phyloP scores from a whole-genome alignment of 1,140 invertebrate species.

The Drosophila nigromelanica region DNA sequence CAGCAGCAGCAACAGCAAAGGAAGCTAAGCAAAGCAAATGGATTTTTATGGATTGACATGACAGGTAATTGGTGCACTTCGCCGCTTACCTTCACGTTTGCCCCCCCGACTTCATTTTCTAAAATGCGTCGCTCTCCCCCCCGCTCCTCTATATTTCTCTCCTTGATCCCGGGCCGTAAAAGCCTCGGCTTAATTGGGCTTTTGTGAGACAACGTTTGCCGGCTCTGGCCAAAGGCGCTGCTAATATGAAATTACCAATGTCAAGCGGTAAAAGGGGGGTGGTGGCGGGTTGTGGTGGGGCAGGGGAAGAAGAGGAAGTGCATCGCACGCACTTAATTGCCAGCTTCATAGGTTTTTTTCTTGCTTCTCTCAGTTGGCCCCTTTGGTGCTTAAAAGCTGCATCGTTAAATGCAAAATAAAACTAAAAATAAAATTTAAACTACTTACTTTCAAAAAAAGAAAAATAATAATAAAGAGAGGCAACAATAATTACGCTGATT shows the following conservation, averaged over 20 bases:
- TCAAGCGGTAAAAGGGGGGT: conserved; percentile 25
- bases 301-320: not conserved
- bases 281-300: not conserved
- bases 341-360: conserved; percentile 35
- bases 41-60: conserved; percentile 82
- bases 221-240: conserved; percentile 64
- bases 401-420: conserved; percentile 19
- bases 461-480: not conserved
- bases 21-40: conserved; percentile 62
- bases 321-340: conserved; percentile 62
- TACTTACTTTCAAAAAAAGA: conserved; percentile 15
- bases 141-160: not conserved
- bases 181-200: conserved; percentile 66
- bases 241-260: conserved; percentile 70
- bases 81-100: conserved; percentile 22
- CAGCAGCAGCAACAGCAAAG: conserved; percentile 9
- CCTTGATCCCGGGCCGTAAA: conserved; percentile 42
- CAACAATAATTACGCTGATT: not conserved
- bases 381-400: conserved; percentile 13
- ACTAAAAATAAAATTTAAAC: conserved; percentile 15
- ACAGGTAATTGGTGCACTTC: conserved; percentile 77
- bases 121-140: conserved; percentile 17
- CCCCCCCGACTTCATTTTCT: conserved; percentile 27
- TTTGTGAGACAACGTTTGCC: conserved; percentile 51
- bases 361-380: conserved; percentile 20